Conservation (phyloP, 2,797 vertebrate species). For the Tachyglossus aculeatus region DNA sequence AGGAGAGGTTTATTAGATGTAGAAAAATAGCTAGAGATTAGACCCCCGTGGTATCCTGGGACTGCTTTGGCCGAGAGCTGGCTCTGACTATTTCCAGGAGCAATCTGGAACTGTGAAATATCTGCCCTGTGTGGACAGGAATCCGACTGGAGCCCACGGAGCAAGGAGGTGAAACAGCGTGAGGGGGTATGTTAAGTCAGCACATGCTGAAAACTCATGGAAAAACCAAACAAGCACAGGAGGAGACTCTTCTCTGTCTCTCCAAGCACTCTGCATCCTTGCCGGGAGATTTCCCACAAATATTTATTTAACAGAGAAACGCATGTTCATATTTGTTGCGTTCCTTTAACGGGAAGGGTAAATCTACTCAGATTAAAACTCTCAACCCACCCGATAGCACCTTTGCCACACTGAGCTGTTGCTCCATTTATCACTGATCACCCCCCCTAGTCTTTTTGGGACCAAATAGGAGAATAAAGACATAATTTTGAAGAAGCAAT, state of each 20-base stretch:
- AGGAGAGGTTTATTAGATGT: constrained; percentile 15
- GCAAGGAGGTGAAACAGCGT: constrained; percentile 50
- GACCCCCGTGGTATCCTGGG: constrained; percentile 1
- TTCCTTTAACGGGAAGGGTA: constrained; percentile 49
- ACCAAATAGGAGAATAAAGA: no score
- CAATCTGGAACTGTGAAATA: constrained; percentile 8
- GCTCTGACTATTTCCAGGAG: neutral
- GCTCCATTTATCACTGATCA: constrained; percentile 24
- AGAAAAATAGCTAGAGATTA: neutral
- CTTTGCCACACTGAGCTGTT: constrained; percentile 17
- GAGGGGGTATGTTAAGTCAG: constrained; percentile 33
- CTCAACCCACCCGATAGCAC: neutral
- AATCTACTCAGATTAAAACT: constrained; percentile 41
- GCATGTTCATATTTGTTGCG: constrained; percentile 60
- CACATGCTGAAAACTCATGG: neutral
- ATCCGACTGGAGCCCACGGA: constrained; percentile 33
- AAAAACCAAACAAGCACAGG: constrained; percentile 46
- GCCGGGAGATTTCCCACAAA: constrained; percentile 62
- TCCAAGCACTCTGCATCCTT: constrained; percentile 53
- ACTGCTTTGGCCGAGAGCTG: neutral
- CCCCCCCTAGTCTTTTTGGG: constrained; percentile 56
- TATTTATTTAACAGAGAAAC: constrained; percentile 56
- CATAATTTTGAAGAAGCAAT: no score
- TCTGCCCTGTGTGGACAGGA: constrained; percentile 3
- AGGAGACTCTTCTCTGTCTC: constrained; percentile 39